These are phyloP conservation scores for Heliconius ismenius DNA, from an alignment of 2,888 invertebrate genomes.

Conservation along the genomic window DNA sequence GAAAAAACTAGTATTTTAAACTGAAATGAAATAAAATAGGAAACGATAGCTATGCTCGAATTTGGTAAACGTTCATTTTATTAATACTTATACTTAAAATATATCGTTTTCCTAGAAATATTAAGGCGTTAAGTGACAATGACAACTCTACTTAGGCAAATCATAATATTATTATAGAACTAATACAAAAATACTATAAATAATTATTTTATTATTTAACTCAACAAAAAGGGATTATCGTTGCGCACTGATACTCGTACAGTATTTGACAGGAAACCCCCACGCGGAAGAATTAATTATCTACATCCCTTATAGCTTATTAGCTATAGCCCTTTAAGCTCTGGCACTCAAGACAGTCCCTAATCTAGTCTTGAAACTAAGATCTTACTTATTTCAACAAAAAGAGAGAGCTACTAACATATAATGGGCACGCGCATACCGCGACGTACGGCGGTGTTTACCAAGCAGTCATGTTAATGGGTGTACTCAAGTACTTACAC, in stretches of 20 bases:
- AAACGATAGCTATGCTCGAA: neutral
- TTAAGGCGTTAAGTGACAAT: neutral
- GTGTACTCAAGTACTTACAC: slow-evolving; percentile 48
- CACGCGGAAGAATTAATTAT: neutral
- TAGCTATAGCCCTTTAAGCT: too few species aligned
- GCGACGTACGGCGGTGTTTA: slow-evolving; percentile 47
- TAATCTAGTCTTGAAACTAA: too few species aligned
- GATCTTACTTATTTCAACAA: neutral
- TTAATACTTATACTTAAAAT: neutral
- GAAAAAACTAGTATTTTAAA: neutral
- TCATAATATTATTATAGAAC: too few species aligned
- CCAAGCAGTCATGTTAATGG: slow-evolving; percentile 49
- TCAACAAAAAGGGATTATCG: too few species aligned
- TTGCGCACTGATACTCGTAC: too few species aligned
- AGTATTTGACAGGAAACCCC: too few species aligned
- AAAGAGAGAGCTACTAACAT: neutral
- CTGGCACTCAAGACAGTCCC: too few species aligned
- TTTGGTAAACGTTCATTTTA: neutral
- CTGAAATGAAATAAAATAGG: neutral
- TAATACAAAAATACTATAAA: too few species aligned
- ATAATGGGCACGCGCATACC: slow-evolving; percentile 32
- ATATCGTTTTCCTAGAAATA: neutral
- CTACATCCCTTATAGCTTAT: too few species aligned
- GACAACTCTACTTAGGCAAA: too few species aligned
- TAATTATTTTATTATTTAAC: too few species aligned